phyloP scores from a whole-genome alignment of 2,797 vertebrate genomes.

The Chrosomus eos region DNA sequence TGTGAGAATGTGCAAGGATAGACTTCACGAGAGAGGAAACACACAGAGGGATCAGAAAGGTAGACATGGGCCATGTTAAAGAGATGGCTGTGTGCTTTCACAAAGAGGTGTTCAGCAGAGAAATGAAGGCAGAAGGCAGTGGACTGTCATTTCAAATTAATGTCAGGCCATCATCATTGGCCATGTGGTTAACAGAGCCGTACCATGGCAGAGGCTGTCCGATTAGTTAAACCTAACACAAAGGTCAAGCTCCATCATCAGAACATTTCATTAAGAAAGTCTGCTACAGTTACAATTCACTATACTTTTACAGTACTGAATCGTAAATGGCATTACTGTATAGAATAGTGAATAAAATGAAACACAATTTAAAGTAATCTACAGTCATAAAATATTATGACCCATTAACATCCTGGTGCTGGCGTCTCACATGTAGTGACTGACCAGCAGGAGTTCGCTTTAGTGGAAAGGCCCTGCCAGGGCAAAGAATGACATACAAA shows the following conservation, averaged over 20 bases:
- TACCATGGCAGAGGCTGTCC: neutral
- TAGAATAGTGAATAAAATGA: neutral
- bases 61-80: neutral
- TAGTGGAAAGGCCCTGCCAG: too few relatives aligned
- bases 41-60: neutral
- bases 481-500: constrained; percentile 19
- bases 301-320: neutral
- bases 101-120: too few relatives aligned
- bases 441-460: constrained; percentile 1
- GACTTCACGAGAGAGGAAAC: neutral
- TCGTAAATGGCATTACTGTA: neutral
- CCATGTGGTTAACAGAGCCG: neutral
- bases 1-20: neutral
- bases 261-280: neutral
- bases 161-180: neutral
- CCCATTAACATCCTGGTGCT: too few relatives aligned
- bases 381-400: neutral
- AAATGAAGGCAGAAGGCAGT: neutral
- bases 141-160: neutral
- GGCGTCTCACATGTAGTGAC: neutral
- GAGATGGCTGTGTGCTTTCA: neutral
- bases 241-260: neutral
- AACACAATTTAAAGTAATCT: neutral
- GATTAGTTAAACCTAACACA: neutral
- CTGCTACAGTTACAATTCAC: neutral